Conservation (phyloP, 2,888 invertebrate genomes). For the Brachyptera risi region DNA sequence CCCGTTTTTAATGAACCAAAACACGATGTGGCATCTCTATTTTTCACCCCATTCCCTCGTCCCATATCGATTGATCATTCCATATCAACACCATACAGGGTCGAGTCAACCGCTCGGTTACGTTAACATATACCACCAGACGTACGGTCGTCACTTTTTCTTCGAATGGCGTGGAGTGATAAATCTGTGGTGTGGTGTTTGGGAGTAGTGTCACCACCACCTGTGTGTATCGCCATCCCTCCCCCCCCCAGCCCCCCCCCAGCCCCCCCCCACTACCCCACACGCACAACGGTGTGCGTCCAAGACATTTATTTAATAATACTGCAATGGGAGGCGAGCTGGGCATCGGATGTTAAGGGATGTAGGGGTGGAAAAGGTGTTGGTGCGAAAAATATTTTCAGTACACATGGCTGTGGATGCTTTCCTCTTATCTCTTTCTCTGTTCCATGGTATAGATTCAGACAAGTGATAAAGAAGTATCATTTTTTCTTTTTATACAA, state of each 20-base stretch:
- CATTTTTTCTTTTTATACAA: too few species aligned
- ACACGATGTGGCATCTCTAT: too few species aligned
- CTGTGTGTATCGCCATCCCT: slow-evolving; percentile 18
- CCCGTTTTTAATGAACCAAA: too few species aligned
- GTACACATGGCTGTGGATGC: too few species aligned
- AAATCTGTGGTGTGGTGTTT: slow-evolving; percentile 12
- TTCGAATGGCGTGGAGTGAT: neutral
- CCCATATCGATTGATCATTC: too few species aligned
- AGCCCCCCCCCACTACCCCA: neutral
- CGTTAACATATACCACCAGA: slow-evolving; percentile 1
- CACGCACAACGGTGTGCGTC: neutral
- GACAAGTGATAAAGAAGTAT: too few species aligned
- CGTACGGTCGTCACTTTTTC: slow-evolving; percentile 4
- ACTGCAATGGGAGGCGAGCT: neutral
- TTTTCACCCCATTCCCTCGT: too few species aligned
- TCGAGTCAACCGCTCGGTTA: neutral
- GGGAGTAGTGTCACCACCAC: slow-evolving; percentile 18
- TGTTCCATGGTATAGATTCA: too few species aligned
- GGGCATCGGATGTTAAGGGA: neutral
- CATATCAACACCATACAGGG: slow-evolving; percentile 13
- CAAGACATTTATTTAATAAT: too few species aligned
- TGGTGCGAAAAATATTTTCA: too few species aligned
- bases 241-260: neutral
- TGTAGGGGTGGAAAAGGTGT: neutral
- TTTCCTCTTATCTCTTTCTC: too few species aligned